These are phyloP conservation scores for Toxotes lorentzi DNA, from an alignment of 2,797 vertebrate species.

Conservation along the genomic window DNA sequence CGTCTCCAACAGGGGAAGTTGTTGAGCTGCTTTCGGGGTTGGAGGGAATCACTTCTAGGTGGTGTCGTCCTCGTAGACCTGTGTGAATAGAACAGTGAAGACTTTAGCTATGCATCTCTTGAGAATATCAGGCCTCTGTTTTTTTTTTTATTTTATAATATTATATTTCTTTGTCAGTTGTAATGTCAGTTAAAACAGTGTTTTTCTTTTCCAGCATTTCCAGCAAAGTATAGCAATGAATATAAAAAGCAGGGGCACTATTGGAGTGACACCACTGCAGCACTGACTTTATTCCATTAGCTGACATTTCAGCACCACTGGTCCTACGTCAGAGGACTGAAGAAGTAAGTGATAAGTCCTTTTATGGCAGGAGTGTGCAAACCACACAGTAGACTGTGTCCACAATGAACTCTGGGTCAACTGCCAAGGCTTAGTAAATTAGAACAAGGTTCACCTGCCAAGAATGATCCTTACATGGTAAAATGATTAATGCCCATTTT, in stretches of 20 bases:
- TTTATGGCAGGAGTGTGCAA: conserved; percentile 18
- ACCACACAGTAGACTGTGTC: conserved; percentile 6
- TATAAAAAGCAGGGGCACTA: conserved; percentile 2
- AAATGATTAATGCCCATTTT: not conserved
- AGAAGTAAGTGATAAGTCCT: not conserved
- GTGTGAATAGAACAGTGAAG: conserved; percentile 10
- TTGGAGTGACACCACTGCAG: not conserved
- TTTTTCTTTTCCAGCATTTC: not conserved
- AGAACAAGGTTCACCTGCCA: not conserved
- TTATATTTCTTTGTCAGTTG: not conserved
- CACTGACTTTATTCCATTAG: not conserved
- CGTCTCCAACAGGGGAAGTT: conserved; percentile 35
- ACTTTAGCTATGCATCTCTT: conserved; percentile 1
- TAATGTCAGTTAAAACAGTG: not conserved
- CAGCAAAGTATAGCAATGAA: too few species aligned
- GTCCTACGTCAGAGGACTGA: not conserved
- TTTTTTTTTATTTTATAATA: not conserved
- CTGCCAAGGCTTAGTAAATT: not conserved
- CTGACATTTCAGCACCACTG: conserved; percentile 12
- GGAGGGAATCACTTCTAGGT: conserved; percentile 52
- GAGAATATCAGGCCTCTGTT: not conserved
- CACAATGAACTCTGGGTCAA: conserved; percentile 8
- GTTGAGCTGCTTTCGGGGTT: conserved; percentile 28
- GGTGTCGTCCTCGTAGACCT: conserved; percentile 73
- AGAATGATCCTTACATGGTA: conserved; percentile 13